Evolutionary conservation across 2,113 vertebrate species (phyloP).

Genomic region (Panthera leo): DNA sequence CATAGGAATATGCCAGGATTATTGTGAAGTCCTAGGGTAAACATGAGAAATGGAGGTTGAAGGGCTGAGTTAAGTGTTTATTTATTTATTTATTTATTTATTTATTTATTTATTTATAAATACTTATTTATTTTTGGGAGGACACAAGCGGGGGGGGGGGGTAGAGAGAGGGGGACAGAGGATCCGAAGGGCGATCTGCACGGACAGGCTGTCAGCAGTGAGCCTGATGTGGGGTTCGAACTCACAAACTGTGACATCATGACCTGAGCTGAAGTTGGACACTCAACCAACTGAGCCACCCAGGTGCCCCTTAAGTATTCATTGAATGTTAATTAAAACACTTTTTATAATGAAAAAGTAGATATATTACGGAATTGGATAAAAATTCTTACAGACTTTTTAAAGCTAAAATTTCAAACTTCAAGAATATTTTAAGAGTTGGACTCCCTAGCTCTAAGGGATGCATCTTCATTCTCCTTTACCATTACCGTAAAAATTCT

Average conservation of each 20-base stretch:
- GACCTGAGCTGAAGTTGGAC: too few relatives aligned
- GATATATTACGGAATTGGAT: neutral
- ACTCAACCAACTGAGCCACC: too few relatives aligned
- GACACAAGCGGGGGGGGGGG: too few relatives aligned
- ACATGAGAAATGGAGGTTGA: neutral
- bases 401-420: neutral
- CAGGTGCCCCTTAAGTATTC: neutral
- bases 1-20: neutral
- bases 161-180: too few relatives aligned
- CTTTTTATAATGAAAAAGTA: neutral
- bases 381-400: neutral
- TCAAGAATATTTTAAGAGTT: neutral
- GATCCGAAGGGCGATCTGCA: too few relatives aligned
- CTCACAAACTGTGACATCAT: too few relatives aligned
- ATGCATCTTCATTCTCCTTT: neutral
- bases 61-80: neutral
- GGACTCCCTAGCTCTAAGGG: neutral
- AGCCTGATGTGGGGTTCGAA: too few relatives aligned
- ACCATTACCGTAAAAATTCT: neutral
- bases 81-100: too few relatives aligned
- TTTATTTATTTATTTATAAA: too few relatives aligned
- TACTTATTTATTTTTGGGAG: too few relatives aligned
- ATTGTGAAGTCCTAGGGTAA: neutral
- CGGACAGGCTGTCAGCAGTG: too few relatives aligned
- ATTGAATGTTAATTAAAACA: neutral